Percentiles rank a stretch among this genome's conserved stretches.
These are phyloP conservation scores for Apodemia mormo DNA, from an alignment of 2,888 invertebrate species.

Conservation along the genomic window DNA sequence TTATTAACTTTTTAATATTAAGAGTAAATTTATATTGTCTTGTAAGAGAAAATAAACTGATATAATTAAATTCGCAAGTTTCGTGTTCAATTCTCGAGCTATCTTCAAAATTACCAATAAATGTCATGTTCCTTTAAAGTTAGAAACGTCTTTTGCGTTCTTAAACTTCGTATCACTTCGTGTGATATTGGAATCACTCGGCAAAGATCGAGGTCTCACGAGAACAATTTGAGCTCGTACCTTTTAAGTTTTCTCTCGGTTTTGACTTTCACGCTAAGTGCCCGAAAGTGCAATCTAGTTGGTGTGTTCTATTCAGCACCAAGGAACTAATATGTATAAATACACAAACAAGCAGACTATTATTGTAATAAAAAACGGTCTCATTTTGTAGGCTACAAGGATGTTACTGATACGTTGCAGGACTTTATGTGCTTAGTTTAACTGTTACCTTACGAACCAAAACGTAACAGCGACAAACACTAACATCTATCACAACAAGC, in stretches of 20 bases:
- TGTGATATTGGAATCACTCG: constrained; percentile 17
- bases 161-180: constrained; percentile 12
- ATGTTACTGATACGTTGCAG: too few species aligned
- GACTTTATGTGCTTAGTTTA: too few species aligned
- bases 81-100: neutral
- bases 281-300: constrained; percentile 55
- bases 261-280: constrained; percentile 57
- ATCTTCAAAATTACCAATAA: constrained; percentile 10
- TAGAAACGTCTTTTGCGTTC: neutral
- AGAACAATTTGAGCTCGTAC: constrained; percentile 53
- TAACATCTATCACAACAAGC: too few species aligned
- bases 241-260: constrained; percentile 58
- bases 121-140: constrained; percentile 15
- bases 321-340: neutral
- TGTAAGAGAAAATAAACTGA: too few species aligned
- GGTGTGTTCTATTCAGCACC: constrained; percentile 41
- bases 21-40: too few species aligned
- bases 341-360: neutral
- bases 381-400: too few species aligned
- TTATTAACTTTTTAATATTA: too few species aligned
- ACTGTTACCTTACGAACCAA: too few species aligned
- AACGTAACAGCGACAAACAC: too few species aligned
- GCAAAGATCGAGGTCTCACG: constrained; percentile 37
- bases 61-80: neutral
- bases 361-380: too few species aligned